Evolutionary conservation across 1,140 invertebrate species (phyloP).

Genomic region (Diplogasteroides magnus): DNA sequence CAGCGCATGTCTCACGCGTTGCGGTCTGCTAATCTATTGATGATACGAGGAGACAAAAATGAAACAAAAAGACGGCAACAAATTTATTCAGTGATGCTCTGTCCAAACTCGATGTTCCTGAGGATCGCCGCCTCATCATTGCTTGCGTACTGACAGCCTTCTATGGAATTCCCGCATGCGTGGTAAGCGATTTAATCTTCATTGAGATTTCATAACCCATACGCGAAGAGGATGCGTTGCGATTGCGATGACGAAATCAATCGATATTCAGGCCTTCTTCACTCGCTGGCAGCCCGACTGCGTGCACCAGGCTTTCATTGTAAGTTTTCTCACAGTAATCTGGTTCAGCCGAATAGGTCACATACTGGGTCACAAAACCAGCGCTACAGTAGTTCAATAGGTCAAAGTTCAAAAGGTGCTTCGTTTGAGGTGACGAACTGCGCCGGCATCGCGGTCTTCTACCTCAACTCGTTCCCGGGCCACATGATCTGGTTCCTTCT

Average conservation of each 20-base stretch:
- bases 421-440: slow-evolving; percentile 42
- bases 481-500: slow-evolving; percentile 46
- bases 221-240: too few species aligned
- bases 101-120: neutral
- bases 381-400: neutral
- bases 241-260: too few species aligned
- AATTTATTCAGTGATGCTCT: neutral
- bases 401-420: neutral
- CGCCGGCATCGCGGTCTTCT: slow-evolving; percentile 44
- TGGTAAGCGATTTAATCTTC: neutral
- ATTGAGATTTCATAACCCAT: neutral
- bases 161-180: too few species aligned
- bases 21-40: neutral
- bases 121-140: neutral
- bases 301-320: neutral
- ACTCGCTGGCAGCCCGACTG: neutral
- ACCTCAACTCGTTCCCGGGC: slow-evolving; percentile 39
- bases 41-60: neutral
- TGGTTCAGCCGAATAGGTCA: too few species aligned
- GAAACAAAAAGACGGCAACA: slow-evolving; percentile 3
- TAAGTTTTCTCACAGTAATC: too few species aligned
- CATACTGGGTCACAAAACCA: too few species aligned
- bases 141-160: neutral
- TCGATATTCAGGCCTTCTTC: slow-evolving; percentile 12
- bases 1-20: too few species aligned